Evolutionary conservation across 1,140 invertebrate genomes (phyloP).

Genomic region (Laodelphax striatellus): DNA sequence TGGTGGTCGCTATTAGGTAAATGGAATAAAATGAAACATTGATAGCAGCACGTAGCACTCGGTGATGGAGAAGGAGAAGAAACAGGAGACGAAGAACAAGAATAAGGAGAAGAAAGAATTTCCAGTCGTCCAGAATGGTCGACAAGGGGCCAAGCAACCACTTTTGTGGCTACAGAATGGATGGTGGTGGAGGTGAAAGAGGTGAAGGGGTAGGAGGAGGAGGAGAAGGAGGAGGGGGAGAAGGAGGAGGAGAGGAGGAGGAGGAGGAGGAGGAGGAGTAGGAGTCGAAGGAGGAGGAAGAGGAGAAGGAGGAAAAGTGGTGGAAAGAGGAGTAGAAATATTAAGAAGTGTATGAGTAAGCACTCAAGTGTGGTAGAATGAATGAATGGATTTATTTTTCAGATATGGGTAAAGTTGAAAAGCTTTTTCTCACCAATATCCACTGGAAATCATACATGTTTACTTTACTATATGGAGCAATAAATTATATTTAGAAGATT

Average conservation of each 20-base stretch:
- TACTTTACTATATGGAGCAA: too few species aligned
- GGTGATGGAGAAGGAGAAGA: too few species aligned
- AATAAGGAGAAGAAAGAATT: neutral
- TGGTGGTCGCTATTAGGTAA: neutral
- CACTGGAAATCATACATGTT: too few species aligned
- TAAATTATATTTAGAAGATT: too few species aligned
- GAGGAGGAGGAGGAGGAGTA: neutral
- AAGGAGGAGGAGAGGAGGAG: neutral
- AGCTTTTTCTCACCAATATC: too few species aligned
- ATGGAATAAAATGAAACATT: conserved; percentile 3
- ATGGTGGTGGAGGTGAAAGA: neutral
- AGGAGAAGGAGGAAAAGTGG: neutral
- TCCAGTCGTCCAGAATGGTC: neutral
- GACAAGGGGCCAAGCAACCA: neutral
- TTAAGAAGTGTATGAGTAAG: neutral
- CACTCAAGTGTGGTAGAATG: neutral
- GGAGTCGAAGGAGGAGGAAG: too few species aligned
- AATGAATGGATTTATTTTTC: too few species aligned
- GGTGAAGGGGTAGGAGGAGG: neutral
- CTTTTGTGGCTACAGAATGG: neutral
- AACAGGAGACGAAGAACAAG: too few species aligned
- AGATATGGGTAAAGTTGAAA: too few species aligned
- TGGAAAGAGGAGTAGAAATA: neutral
- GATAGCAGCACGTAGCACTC: neutral
- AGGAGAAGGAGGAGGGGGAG: neutral